Evolutionary conservation across 92 coral and sea anemone genomes (phyloP).

Genomic region (Umimayanthus chanpuru): DNA sequence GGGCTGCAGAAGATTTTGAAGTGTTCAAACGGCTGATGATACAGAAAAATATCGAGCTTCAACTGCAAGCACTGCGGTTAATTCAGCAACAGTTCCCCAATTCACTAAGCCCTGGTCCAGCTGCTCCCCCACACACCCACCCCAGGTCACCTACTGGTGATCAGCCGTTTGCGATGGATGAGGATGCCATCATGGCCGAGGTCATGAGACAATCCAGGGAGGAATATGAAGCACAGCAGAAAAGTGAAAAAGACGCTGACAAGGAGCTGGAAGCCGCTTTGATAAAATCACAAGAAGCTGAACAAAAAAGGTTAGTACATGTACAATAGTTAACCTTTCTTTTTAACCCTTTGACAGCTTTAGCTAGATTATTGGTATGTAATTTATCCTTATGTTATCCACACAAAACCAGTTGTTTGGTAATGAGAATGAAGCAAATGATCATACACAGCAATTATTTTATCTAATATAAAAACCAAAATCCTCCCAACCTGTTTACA

Average conservation of each 20-base stretch:
- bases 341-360: no score
- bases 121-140: conserved; percentile 23
- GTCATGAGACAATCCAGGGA: conserved; percentile 81
- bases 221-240: conserved; percentile 78
- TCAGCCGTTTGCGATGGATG: conserved; percentile 54
- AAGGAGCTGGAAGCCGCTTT: conserved; percentile 69
- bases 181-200: conserved; percentile 88
- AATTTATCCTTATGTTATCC: no score
- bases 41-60: conserved; percentile 86
- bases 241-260: conserved; percentile 52
- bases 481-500: no score
- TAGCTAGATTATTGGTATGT: no score
- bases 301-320: conserved; percentile 82
- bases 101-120: conserved; percentile 31
- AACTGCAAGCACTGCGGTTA: conserved; percentile 90
- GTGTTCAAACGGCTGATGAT: conserved; percentile 90
- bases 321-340: not conserved
- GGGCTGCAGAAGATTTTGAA: conserved; percentile 97
- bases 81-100: conserved; percentile 70
- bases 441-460: no score
- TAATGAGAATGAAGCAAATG: no score
- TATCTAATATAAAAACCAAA: no score
- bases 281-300: conserved; percentile 71
- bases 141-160: conserved; percentile 1
- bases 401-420: no score